Evolutionary conservation across 2,113 vertebrate species (phyloP).

Genomic region (Aegypius monachus): DNA sequence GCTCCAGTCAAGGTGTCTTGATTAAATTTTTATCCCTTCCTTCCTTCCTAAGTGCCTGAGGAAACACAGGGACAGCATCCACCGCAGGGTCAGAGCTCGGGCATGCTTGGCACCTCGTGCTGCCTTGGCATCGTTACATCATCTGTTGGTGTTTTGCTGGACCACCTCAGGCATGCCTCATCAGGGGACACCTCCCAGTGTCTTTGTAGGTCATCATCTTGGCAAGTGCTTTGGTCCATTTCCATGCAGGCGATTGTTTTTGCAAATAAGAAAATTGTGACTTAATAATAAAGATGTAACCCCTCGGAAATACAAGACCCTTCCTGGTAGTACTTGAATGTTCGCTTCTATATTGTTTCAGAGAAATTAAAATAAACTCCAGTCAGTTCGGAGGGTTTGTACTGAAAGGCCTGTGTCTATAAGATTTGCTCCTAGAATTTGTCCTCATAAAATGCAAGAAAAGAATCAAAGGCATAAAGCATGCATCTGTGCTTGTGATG

Average conservation of each 20-base stretch:
- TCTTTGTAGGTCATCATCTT: rapidly evolving
- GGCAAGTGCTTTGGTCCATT: background rate
- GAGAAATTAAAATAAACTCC: background rate
- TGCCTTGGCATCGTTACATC: rapidly evolving
- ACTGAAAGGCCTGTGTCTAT: background rate
- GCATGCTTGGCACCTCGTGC: rapidly evolving
- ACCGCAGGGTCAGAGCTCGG: rapidly evolving
- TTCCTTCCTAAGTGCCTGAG: background rate
- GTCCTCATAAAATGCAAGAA: background rate
- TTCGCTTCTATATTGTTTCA: background rate
- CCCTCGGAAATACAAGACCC: background rate
- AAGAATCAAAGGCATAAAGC: background rate
- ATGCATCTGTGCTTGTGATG: background rate
- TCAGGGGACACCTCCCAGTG: background rate
- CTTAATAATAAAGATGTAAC: background rate
- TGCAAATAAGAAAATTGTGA: background rate
- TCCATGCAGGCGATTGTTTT: background rate
- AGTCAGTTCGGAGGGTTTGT: background rate
- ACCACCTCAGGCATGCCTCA: background rate
- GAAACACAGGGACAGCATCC: background rate
- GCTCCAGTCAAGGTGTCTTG: background rate
- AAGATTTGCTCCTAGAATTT: background rate
- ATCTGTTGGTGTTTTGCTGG: background rate
- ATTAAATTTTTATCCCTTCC: background rate
- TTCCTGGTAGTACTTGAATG: background rate